Evolutionary conservation across 2,888 invertebrate genomes (phyloP).

Genomic region (Falcaria lacertinaria): DNA sequence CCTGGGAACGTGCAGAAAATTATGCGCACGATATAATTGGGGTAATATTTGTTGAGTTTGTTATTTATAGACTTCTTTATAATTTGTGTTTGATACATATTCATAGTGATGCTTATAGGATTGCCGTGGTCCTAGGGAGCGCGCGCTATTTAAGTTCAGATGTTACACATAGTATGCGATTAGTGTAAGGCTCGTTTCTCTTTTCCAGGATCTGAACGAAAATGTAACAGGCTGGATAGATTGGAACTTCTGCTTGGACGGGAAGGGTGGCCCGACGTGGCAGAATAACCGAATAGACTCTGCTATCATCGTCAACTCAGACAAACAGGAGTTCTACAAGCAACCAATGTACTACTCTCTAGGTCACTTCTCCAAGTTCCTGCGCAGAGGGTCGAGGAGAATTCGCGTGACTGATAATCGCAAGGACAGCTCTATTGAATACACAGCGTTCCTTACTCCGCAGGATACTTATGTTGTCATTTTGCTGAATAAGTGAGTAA

Average conservation of each 20-base stretch:
- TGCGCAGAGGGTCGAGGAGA: slow-evolving; percentile 80
- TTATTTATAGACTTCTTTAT: no score
- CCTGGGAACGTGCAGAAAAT: slow-evolving; percentile 83
- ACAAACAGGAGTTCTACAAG: slow-evolving; percentile 87
- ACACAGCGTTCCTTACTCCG: background rate
- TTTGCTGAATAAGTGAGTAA: background rate
- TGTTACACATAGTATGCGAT: no score
- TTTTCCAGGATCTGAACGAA: slow-evolving; percentile 65
- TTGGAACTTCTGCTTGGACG: slow-evolving; percentile 91
- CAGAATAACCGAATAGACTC: slow-evolving; percentile 88
- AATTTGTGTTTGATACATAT: no score
- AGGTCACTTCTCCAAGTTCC: slow-evolving; percentile 89
- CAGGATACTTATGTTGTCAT: background rate
- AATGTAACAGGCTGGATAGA: slow-evolving; percentile 90
- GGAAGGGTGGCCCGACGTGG: slow-evolving; percentile 90
- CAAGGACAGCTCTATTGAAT: background rate
- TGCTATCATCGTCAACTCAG: slow-evolving; percentile 78
- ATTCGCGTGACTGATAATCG: slow-evolving; percentile 25
- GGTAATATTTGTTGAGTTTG: slow-evolving; percentile 40
- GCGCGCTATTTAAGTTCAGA: no score
- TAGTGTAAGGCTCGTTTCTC: no score
- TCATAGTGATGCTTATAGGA: no score
- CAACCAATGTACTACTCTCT: slow-evolving; percentile 94
- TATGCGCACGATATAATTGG: slow-evolving; percentile 83
- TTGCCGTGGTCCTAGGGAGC: no score